Evolutionary conservation across 2,113 vertebrate genomes (phyloP).

Genomic region (Solea solea): DNA sequence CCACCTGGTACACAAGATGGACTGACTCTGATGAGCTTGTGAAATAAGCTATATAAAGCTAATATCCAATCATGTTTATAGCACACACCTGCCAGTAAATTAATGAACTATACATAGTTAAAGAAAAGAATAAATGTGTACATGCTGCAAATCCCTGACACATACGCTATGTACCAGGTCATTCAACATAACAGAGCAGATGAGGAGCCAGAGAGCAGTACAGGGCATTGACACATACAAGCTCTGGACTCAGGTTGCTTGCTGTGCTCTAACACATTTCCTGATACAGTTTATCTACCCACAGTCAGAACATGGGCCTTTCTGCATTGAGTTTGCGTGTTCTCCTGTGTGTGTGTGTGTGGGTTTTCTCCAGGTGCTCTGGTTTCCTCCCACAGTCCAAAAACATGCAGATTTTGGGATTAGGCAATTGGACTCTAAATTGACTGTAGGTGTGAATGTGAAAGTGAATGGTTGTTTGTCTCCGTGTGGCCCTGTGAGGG

Average conservation of each 20-base stretch:
- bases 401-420: no score
- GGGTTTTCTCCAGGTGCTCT: no score
- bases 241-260: background rate
- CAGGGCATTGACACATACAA: background rate
- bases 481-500: no score
- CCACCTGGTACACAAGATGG: background rate
- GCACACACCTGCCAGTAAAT: no score
- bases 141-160: background rate
- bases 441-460: no score
- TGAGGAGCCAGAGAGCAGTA: background rate
- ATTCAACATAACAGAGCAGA: constrained; percentile 5
- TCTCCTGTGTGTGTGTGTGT: no score
- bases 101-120: no score
- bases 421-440: no score
- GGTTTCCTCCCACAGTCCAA: no score
- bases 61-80: background rate
- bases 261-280: background rate
- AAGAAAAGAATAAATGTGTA: background rate
- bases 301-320: no score
- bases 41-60: background rate
- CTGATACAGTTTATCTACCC: background rate
- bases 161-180: background rate
- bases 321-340: no score
- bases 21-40: background rate
- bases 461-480: no score